Percentiles rank a stretch among this genome's conserved stretches.
Conservation (phyloP, 2,888 invertebrate species). For the Bembecia ichneumoniformis region DNA sequence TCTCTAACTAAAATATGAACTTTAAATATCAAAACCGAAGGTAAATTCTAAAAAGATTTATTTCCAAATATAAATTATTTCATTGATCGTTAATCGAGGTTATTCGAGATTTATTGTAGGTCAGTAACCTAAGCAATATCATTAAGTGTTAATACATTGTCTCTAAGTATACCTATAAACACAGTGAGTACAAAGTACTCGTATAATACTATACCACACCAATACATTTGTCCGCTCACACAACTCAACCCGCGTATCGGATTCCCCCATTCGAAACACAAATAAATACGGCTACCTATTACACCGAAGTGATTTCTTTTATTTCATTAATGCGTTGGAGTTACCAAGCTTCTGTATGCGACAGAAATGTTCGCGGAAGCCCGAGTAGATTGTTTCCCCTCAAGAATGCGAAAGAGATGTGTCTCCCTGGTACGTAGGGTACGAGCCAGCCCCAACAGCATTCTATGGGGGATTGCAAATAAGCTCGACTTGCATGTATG, state of each 20-base stretch:
- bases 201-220: slow-evolving; percentile 1
- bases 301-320: slow-evolving; percentile 26
- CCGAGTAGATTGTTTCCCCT: neutral
- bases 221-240: slow-evolving; percentile 24
- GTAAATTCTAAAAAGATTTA: no score
- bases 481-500: slow-evolving; percentile 6
- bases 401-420: no score
- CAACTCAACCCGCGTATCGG: slow-evolving; percentile 35
- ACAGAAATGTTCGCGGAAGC: neutral
- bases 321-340: neutral
- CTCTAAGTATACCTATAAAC: no score
- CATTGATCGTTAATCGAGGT: no score
- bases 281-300: slow-evolving; percentile 40
- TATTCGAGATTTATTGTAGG: no score
- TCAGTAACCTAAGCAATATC: no score
- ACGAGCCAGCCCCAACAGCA: no score
- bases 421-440: no score
- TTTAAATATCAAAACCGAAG: no score
- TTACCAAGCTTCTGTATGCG: neutral
- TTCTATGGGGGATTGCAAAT: neutral
- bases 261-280: slow-evolving; percentile 41
- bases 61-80: no score
- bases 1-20: no score
- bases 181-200: neutral
- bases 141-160: no score